Percentiles rank a stretch among this genome's conserved stretches.
Conservation (phyloP, 2,113 vertebrate genomes). For the Ranitomeya variabilis region DNA sequence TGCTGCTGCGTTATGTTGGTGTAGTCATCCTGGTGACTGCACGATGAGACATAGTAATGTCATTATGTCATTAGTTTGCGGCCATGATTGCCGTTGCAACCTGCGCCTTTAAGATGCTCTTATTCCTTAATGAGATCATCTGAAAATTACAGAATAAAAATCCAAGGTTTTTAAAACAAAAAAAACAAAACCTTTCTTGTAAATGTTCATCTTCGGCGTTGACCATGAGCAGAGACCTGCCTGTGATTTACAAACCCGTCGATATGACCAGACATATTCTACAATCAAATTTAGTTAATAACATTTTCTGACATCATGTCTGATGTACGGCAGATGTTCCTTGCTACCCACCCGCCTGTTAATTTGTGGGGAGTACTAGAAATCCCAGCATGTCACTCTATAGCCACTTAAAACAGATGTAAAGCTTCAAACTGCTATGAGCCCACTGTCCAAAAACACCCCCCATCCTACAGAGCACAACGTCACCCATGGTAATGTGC, state of each 20-base stretch:
- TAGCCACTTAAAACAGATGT: background rate
- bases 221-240: background rate
- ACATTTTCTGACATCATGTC: slow-evolving; percentile 19
- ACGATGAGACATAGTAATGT: background rate
- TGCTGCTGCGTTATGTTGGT: background rate
- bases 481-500: no score
- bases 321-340: background rate
- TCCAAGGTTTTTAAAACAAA: no score
- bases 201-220: background rate
- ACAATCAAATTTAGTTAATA: slow-evolving; percentile 6
- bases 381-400: background rate
- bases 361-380: background rate
- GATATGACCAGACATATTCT: background rate
- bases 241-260: background rate
- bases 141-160: background rate
- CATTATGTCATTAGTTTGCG: background rate
- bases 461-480: no score
- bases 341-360: background rate
- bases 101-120: background rate
- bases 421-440: background rate
- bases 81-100: background rate
- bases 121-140: background rate
- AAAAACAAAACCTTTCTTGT: background rate
- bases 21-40: background rate
- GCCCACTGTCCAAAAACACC: no score